Conservation (phyloP, 2,888 invertebrate species). For the Archaeoteleia sp. region DNA sequence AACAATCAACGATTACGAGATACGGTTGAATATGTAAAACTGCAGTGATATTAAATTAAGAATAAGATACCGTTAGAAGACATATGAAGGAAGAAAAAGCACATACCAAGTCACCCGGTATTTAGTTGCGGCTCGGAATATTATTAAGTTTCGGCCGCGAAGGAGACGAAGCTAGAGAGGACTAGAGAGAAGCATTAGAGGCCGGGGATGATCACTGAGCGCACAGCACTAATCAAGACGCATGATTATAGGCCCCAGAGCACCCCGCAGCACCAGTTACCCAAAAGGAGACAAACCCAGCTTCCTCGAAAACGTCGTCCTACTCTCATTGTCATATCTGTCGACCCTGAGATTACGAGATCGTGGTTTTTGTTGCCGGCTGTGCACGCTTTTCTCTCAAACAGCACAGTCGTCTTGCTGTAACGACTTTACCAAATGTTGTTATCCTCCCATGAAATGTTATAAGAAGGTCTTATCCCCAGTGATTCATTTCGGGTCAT, state of each 20-base stretch:
- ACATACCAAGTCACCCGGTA: conserved; percentile 55
- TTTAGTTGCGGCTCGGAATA: conserved; percentile 57
- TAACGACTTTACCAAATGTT: conserved; percentile 49
- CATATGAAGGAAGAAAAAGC: neutral
- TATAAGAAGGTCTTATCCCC: conserved; percentile 27
- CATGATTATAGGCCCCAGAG: conserved; percentile 74
- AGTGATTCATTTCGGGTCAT: conserved; percentile 17
- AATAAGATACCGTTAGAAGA: too few relatives aligned
- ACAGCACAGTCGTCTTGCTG: conserved; percentile 20
- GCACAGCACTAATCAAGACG: conserved; percentile 73
- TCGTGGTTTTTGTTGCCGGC: conserved; percentile 58
- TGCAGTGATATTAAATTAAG: too few relatives aligned
- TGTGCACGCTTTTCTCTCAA: conserved; percentile 41
- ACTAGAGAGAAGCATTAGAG: conserved; percentile 69
- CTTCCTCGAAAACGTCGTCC: conserved; percentile 54
- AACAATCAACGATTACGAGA: too few relatives aligned
- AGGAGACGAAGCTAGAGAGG: conserved; percentile 60
- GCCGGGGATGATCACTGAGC: conserved; percentile 73
- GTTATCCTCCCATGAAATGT: conserved; percentile 29
- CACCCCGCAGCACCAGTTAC: conserved; percentile 60
- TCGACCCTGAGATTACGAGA: conserved; percentile 61
- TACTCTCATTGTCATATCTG: conserved; percentile 60
- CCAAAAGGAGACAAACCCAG: conserved; percentile 56
- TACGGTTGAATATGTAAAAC: too few relatives aligned
- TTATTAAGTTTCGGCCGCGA: conserved; percentile 64